Evolutionary conservation across 1,140 invertebrate species (phyloP), one percentile per base, ranked within the genome.

Genomic region (Telenomus remus): DNA sequence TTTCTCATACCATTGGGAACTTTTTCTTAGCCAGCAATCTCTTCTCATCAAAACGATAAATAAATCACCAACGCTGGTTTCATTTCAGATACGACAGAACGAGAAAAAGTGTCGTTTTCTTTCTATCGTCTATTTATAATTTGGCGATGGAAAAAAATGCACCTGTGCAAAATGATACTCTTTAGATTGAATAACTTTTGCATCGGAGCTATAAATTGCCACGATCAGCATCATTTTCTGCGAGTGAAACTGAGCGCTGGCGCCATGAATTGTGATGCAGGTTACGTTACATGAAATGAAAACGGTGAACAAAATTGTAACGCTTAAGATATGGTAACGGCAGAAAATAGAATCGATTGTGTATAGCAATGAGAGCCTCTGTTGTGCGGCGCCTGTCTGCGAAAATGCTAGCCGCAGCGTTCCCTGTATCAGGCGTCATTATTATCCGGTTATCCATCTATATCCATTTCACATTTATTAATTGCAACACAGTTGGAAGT

Each of bases 331-430:
- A 33, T 4, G 10, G 34, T 46, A 42, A 59, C 53, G 19, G 42
- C 59, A 63, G 54, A 71, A 75, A 75, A 60, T 63, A 68, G 57
- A 59, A 76, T 70, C 55, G 57, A 71, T 66, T 73, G 15, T 27
- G 19, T 27, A 6, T 57, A 53, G 65, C 69, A 81, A 80, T 86
- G 84, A 84, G 83, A 86, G 78, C 81, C 84, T 63, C 80, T 84
- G 63, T 59, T 59, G 55, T 55, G 75, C 75, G 84, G 84, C 84
- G 84, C 83, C 84, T 84, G 85, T 86, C 84, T 86, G 84, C 81
- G 74, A 85, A 79, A 81, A 84, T 82, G 80, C 77, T 77, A 81
- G 85, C 82, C 81, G 76, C 83, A 86, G 68, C 81, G 54, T 75
- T 80, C 73, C 78, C 71, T 72, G 59, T 79, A 68, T 72, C 71